phyloP scores from a whole-genome alignment of 2,113 vertebrate species.

The Genyomyrus donnyi region DNA sequence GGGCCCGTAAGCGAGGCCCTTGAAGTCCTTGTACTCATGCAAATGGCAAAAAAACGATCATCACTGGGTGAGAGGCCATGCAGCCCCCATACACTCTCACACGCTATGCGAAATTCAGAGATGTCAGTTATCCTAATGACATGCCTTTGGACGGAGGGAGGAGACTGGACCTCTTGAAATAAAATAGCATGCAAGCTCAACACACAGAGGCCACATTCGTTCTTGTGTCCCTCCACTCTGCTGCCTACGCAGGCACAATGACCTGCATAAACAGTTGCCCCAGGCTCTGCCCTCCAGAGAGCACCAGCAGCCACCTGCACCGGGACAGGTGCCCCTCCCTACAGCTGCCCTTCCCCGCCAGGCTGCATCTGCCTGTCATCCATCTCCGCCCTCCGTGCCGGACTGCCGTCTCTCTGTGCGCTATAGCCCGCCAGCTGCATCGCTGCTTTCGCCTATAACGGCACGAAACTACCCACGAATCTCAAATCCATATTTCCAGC shows the following conservation, averaged over 20 bases:
- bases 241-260: constrained; percentile 14
- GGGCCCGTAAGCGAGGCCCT: neutral
- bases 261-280: constrained; percentile 25
- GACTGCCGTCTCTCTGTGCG: neutral
- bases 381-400: constrained; percentile 1
- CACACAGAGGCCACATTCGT: neutral
- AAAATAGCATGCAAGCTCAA: neutral
- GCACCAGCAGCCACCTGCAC: constrained; percentile 10
- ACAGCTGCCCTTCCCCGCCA: constrained; percentile 6
- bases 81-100: neutral
- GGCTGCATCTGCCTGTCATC: constrained; percentile 13
- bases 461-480: neutral
- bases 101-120: neutral
- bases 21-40: neutral
- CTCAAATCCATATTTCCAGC: constrained; percentile 13
- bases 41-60: neutral
- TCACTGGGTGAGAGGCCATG: neutral
- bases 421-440: neutral
- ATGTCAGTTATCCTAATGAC: neutral
- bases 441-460: neutral
- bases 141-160: neutral
- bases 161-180: neutral
- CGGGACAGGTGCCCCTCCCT: neutral
- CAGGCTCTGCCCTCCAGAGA: neutral
- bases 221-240: neutral